Evolutionary conservation across 1,140 invertebrate species (phyloP).

Genomic region (Sycobia sp.): DNA sequence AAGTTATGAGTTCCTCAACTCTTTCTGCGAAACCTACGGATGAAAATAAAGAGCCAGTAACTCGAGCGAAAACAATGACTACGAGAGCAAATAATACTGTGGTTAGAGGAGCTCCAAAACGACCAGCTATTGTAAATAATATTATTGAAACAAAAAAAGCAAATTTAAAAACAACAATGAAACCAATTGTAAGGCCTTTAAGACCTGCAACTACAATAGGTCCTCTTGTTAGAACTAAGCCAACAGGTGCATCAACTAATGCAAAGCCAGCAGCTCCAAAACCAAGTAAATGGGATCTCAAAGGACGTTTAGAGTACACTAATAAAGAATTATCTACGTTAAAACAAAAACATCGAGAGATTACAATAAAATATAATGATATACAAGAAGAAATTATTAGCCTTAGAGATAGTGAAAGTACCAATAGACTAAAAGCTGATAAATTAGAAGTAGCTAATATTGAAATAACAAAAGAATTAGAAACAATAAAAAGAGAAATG

Average conservation of each 20-base stretch:
- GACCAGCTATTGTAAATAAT: slow-evolving; percentile 38
- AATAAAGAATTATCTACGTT: slow-evolving; percentile 48
- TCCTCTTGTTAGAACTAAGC: slow-evolving; percentile 5
- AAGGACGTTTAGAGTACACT: slow-evolving; percentile 46
- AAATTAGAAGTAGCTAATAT: slow-evolving; percentile 44
- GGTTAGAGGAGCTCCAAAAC: slow-evolving; percentile 41
- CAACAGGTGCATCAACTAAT: slow-evolving; percentile 33
- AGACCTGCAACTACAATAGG: slow-evolving; percentile 22
- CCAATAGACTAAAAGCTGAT: slow-evolving; percentile 50
- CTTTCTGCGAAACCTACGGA: slow-evolving; percentile 36
- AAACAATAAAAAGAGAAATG: slow-evolving; percentile 48
- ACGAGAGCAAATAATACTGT: slow-evolving; percentile 28
- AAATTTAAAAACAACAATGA: slow-evolving; percentile 37
- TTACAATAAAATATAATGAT: slow-evolving; percentile 61
- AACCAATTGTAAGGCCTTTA: slow-evolving; percentile 19
- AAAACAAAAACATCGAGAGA: slow-evolving; percentile 64
- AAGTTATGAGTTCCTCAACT: slow-evolving; percentile 28
- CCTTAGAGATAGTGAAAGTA: slow-evolving; percentile 46
- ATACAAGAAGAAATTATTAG: slow-evolving; percentile 60
- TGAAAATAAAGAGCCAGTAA: slow-evolving; percentile 47
- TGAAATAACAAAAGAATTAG: slow-evolving; percentile 43
- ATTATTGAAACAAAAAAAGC: slow-evolving; percentile 44
- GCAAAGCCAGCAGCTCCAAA: slow-evolving; percentile 35
- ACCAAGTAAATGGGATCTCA: slow-evolving; percentile 51
- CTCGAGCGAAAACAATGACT: slow-evolving; percentile 41